Base-by-base conservation (phyloP, 2,797 vertebrate genomes). In the Paratrypauchen microcephalus region DNA sequence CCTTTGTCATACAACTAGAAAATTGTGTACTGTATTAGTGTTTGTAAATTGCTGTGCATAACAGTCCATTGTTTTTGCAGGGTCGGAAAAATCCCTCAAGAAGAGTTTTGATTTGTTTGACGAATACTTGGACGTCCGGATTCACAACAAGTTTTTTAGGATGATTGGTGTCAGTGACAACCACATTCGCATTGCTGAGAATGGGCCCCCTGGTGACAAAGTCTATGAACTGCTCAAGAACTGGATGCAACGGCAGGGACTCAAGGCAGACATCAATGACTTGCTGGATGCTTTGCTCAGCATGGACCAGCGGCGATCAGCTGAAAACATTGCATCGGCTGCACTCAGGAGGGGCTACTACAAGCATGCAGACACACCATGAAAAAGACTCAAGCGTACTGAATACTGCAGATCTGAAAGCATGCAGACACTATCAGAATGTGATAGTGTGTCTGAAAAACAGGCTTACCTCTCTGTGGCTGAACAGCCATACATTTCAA, bases 61-160 rank as follows among this genome's bases (percentile, higher is more conserved):
- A 9, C 62, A 24, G 45, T 48, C 16, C 16, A 18, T 50, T 52
- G 15, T 61, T 74, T 71, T 56, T 11, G 7, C 41, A 95, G 94
- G 88, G 7, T 91, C 92, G 0, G 93, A 94, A 23, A 87, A 79
- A 5, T 94, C 94, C 30, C 84, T 95, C 0, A 93, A 75, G 87
- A 93, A 90, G 86, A 93, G 92, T 86, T 94, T 95, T 0, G 93
- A 94, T 69, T 62, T 95, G 72, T 94, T 95, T 5, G 92, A 94
- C 24, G 89, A 92, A 75, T 82, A 80, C 66, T 82, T 95, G 87
- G 93, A 94, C 0, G 87, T 93, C 13, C 88, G 90, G 81, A 90
- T 92, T 77, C 93, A 93, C 68, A 95, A 94, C 88, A 94, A 93
- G 83, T 95, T 94, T 86, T 94, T 95, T 86, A 73, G 94, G n/a